phyloP scores from a whole-genome alignment of 2,888 invertebrate species.

The Eupithecia centaureata region DNA sequence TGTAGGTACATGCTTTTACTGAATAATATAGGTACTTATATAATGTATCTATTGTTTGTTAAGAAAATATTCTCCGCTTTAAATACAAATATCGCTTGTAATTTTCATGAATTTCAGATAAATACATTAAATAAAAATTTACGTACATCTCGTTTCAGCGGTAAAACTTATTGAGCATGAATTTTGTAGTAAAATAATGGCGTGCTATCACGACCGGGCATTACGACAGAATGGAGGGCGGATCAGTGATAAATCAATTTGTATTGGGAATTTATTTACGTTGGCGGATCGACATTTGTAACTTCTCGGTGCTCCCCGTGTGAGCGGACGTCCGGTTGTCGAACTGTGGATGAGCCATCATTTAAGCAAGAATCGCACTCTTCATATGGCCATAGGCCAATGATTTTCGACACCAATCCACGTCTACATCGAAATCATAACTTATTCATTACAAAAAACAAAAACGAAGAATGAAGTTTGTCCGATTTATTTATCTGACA shows the following conservation, averaged over 20 bases:
- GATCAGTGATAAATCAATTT: conserved; percentile 65
- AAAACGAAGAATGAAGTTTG: too few species aligned
- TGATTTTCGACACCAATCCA: neutral
- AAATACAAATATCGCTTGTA: neutral
- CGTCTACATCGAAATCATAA: neutral
- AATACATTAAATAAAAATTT: conserved; percentile 6
- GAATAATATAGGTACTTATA: too few species aligned
- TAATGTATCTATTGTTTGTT: neutral
- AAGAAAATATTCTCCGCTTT: neutral
- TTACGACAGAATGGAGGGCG: conserved; percentile 52
- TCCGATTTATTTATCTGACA: too few species aligned
- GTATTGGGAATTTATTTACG: conserved; percentile 63
- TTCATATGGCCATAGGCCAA: neutral
- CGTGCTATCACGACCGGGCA: conserved; percentile 50
- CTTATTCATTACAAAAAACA: too few species aligned
- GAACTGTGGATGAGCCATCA: conserved; percentile 27
- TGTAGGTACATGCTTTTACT: too few species aligned
- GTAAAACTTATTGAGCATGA: conserved; percentile 34
- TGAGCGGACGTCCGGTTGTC: conserved; percentile 19
- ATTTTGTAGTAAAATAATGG: conserved; percentile 46
- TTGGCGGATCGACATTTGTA: conserved; percentile 60
- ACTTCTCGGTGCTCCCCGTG: conserved; percentile 41
- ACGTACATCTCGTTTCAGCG: conserved; percentile 20
- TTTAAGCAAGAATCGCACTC: neutral
- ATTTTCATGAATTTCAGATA: neutral